These are phyloP conservation scores for Blastobasis adustella DNA, from an alignment of 2,888 invertebrate species.

Conservation along the genomic window DNA sequence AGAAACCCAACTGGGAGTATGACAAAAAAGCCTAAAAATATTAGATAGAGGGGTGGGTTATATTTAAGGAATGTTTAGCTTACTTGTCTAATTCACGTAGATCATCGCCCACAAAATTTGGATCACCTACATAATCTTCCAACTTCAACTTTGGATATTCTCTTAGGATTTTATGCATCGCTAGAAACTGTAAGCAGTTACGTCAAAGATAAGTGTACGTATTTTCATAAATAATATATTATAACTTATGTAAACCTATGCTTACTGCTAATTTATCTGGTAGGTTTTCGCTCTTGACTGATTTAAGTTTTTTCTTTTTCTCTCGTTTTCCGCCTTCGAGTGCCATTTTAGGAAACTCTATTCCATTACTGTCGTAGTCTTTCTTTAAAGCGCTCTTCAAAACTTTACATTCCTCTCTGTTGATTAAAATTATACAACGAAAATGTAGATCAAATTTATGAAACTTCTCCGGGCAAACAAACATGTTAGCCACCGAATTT, in stretches of 20 bases:
- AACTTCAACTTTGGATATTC: slow-evolving; percentile 38
- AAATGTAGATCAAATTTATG: slow-evolving; percentile 1
- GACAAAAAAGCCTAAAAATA: no score
- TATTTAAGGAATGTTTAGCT: no score
- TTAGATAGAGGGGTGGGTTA: no score
- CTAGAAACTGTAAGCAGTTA: slow-evolving; percentile 30
- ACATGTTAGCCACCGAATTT: no score
- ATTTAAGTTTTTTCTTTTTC: slow-evolving; percentile 21
- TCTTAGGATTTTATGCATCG: slow-evolving; percentile 29
- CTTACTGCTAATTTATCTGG: slow-evolving; percentile 35
- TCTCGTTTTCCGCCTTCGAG: slow-evolving; percentile 19
- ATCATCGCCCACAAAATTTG: slow-evolving; percentile 50
- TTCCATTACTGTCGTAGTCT: slow-evolving; percentile 39
- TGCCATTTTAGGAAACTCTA: slow-evolving; percentile 38
- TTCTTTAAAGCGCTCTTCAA: slow-evolving; percentile 38
- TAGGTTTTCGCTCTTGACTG: slow-evolving; percentile 20
- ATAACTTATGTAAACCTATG: neutral
- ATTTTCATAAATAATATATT: neutral
- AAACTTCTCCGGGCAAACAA: no score
- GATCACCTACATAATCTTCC: slow-evolving; percentile 45
- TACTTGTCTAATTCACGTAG: neutral
- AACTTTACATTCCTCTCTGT: slow-evolving; percentile 35
- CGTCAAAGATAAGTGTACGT: neutral
- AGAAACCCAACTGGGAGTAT: no score
- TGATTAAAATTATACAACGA: neutral